Conservation (phyloP, 2,113 vertebrate species). For the Tachuris rubrigastra region DNA sequence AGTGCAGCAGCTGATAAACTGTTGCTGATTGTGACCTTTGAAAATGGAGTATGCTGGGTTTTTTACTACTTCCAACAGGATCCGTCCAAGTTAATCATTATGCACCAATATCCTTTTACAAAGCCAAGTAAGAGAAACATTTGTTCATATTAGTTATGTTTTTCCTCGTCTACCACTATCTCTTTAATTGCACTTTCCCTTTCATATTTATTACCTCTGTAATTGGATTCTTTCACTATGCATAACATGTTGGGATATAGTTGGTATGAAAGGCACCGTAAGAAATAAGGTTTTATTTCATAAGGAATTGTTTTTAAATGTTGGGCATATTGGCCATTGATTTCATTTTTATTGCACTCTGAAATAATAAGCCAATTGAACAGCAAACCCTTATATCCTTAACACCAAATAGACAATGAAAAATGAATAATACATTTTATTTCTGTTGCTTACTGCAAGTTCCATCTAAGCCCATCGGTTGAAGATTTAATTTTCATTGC, state of each 20-base stretch:
- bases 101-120: not conserved
- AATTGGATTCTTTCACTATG: not conserved
- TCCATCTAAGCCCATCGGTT: not conserved
- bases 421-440: conserved; percentile 60
- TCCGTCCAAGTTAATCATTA: not conserved
- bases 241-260: not conserved
- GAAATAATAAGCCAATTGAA: conserved; percentile 26
- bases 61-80: not conserved
- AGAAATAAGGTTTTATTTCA: not conserved
- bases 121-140: not conserved
- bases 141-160: not conserved
- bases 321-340: not conserved
- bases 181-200: not conserved
- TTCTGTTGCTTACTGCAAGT: conserved; percentile 14
- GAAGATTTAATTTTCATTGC: conserved; percentile 42
- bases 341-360: conserved; percentile 36
- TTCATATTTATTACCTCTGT: conserved; percentile 1
- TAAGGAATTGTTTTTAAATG: not conserved
- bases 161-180: not conserved
- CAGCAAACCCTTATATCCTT: not conserved
- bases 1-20: not conserved
- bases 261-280: not conserved
- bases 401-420: conserved; percentile 33
- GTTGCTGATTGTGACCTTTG: not conserved
- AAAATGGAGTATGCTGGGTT: not conserved